Conservation (phyloP, 2,888 invertebrate genomes). For the Megastigmus dorsalis region DNA sequence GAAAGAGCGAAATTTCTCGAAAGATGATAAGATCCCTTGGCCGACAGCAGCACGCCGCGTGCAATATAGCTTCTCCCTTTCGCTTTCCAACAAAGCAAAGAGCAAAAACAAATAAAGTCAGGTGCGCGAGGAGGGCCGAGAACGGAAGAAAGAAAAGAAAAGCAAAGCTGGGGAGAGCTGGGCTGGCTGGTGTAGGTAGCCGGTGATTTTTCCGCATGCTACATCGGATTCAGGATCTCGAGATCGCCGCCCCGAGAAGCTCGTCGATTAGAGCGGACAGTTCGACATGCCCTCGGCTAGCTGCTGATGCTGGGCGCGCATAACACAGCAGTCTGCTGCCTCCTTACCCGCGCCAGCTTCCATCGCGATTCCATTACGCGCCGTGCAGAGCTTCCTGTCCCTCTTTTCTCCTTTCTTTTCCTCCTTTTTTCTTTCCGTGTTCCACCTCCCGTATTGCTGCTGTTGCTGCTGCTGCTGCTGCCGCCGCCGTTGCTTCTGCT, state of each 20-base stretch:
- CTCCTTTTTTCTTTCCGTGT: background rate
- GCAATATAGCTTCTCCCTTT: conserved; percentile 21
- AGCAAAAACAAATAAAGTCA: conserved; percentile 2
- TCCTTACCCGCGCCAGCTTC: conserved; percentile 50
- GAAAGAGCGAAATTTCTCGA: conserved; percentile 38
- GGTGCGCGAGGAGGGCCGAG: too few relatives aligned
- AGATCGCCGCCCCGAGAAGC: conserved; percentile 24
- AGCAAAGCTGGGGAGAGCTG: background rate
- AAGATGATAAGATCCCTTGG: conserved; percentile 41
- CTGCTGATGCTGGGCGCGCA: too few relatives aligned
- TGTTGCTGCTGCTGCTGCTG: too few relatives aligned
- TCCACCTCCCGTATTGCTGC: conserved; percentile 36
- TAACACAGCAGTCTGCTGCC: conserved; percentile 56
- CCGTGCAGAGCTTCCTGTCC: conserved; percentile 44
- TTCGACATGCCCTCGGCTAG: conserved; percentile 52
- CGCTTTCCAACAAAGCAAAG: conserved; percentile 27
- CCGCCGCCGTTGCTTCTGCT: too few relatives aligned
- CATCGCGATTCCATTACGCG: conserved; percentile 63
- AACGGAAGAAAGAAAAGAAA: background rate
- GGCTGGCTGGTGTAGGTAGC: conserved; percentile 51
- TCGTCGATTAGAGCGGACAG: conserved; percentile 47
- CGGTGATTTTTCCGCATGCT: conserved; percentile 36
- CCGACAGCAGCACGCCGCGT: conserved; percentile 26
- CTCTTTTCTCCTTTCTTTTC: conserved; percentile 36
- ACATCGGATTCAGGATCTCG: conserved; percentile 36